A percentile compares a stretch with the other conserved stretches of the same genome.
Evolutionary conservation across 2,797 vertebrate species (phyloP).

Genomic region (Tympanoctomys barrerae): DNA sequence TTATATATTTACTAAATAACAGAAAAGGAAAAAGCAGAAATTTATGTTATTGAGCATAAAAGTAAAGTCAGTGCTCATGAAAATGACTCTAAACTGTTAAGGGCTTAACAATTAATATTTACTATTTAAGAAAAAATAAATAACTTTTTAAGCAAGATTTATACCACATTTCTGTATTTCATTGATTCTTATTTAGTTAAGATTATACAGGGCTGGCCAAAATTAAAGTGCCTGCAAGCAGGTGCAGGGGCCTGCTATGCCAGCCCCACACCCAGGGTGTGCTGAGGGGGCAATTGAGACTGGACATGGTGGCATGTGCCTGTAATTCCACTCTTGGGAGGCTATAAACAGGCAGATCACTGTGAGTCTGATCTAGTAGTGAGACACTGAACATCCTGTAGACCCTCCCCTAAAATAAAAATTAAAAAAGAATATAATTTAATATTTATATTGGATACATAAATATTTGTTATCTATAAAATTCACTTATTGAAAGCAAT

Average conservation of each 20-base stretch:
- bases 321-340: too few relatives aligned
- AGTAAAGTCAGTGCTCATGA: not conserved
- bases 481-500: slow-evolving; percentile 28
- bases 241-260: too few relatives aligned
- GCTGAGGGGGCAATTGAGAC: too few relatives aligned
- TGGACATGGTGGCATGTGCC: too few relatives aligned
- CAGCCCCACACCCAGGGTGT: too few relatives aligned
- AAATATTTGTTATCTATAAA: not conserved
- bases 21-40: not conserved
- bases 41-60: not conserved
- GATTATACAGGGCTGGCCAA: not conserved
- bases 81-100: slow-evolving; percentile 11
- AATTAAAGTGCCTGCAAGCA: too few relatives aligned
- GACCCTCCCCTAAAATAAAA: too few relatives aligned
- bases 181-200: not conserved
- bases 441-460: not conserved
- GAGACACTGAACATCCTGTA: too few relatives aligned
- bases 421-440: not conserved
- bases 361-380: too few relatives aligned
- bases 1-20: not conserved
- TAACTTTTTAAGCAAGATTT: not conserved
- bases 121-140: slow-evolving; percentile 28
- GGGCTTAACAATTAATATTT: not conserved
- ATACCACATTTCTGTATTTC: not conserved
- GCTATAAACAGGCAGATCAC: too few relatives aligned